Evolutionary conservation across 2,797 vertebrate genomes (phyloP).

Genomic region (Toxotes lorentzi): DNA sequence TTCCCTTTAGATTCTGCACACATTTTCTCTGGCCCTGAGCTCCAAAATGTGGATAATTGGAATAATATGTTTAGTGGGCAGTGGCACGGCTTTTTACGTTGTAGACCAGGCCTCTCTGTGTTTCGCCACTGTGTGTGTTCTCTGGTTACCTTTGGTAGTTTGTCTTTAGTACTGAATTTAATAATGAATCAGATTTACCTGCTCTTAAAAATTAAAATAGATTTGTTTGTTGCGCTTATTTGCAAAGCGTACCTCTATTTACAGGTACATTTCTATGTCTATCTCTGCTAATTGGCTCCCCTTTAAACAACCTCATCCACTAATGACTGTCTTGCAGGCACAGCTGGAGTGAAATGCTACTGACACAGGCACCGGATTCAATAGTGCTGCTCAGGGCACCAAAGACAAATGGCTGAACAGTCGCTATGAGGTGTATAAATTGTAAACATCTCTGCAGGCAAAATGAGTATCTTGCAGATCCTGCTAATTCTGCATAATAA

Average conservation of each 20-base stretch:
- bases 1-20: slow-evolving; percentile 18
- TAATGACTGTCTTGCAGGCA: slow-evolving; percentile 76
- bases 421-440: slow-evolving; percentile 54
- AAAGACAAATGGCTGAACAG: slow-evolving; percentile 66
- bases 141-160: slow-evolving; percentile 23
- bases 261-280: slow-evolving; percentile 53
- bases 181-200: slow-evolving; percentile 50
- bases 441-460: slow-evolving; percentile 64
- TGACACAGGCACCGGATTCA: slow-evolving; percentile 64
- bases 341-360: slow-evolving; percentile 71
- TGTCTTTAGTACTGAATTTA: slow-evolving; percentile 26
- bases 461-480: slow-evolving; percentile 52
- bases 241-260: slow-evolving; percentile 37
- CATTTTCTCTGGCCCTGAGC: background rate
- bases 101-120: slow-evolving; percentile 9
- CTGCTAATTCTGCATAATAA: slow-evolving; percentile 52
- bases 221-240: slow-evolving; percentile 44
- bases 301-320: slow-evolving; percentile 63
- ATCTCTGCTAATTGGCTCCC: slow-evolving; percentile 62
- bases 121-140: slow-evolving; percentile 22
- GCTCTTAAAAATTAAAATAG: slow-evolving; percentile 31
- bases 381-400: slow-evolving; percentile 54
- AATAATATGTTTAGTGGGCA: slow-evolving; percentile 46
- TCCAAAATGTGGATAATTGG: slow-evolving; percentile 41
- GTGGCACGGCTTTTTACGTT: slow-evolving; percentile 25